phyloP scores from a whole-genome alignment of 2,113 vertebrate species.

The Triplophysa rosa region DNA sequence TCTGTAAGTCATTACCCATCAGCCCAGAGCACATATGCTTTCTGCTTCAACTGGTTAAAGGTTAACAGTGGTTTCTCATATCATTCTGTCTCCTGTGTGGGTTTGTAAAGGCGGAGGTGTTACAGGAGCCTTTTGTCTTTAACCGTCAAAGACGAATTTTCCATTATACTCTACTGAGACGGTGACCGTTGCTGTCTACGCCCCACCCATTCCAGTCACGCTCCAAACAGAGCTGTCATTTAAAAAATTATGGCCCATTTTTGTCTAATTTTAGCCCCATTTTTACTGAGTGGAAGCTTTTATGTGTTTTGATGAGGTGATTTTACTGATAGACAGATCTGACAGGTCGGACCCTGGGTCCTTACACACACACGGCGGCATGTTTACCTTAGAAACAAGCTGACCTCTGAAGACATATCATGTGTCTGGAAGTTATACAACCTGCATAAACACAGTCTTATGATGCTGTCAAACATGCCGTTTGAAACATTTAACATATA shows the following conservation, averaged over 20 bases:
- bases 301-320: conserved; percentile 34
- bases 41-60: conserved; percentile 44
- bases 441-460: conserved; percentile 21
- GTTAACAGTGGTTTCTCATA: conserved; percentile 52
- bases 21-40: conserved; percentile 39
- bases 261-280: conserved; percentile 20
- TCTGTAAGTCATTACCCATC: conserved; percentile 45
- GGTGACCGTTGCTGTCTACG: conserved; percentile 21
- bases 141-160: conserved; percentile 31
- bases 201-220: neutral
- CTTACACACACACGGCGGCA: conserved; percentile 6
- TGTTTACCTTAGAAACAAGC: conserved; percentile 19
- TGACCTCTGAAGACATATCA: conserved; percentile 10
- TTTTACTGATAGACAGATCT: conserved; percentile 8
- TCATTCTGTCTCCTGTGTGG: conserved; percentile 35
- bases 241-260: conserved; percentile 43
- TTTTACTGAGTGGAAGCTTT: conserved; percentile 22
- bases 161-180: conserved; percentile 33
- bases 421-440: conserved; percentile 24
- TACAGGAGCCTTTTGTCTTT: conserved; percentile 34
- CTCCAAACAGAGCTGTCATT: conserved; percentile 40
- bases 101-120: conserved; percentile 35
- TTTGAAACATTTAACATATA: conserved; percentile 15
- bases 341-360: conserved; percentile 33
- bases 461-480: conserved; percentile 32